Base-by-base conservation (phyloP, 64 coral and sea anemone species). In the Porites lutea region DNA sequence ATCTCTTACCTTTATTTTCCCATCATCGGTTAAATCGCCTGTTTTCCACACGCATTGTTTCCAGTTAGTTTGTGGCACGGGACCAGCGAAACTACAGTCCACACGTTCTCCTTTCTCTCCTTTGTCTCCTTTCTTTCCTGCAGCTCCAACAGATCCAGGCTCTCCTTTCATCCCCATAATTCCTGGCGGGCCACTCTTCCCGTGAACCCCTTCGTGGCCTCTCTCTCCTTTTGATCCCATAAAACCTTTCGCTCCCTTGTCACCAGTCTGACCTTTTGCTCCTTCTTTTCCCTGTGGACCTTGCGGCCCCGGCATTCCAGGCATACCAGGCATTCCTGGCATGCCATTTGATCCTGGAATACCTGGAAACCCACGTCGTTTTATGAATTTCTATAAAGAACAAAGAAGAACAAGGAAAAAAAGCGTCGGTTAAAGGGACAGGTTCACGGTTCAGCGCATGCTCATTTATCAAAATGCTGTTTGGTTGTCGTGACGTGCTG, bases 181-280 rank as follows among this genome's bases (percentile, higher is more conserved):
- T 45, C 69, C 69, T 72, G n/a, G 69, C 3, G 69, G 43, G 1
- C 69, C 6, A 14, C n/a, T 72, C n/a, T 72, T 45, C 2, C 69
- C 69, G n/a, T 72, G n/a, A 45, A 18, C 2, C 3, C 69, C 69
- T 45, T 72, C n/a, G n/a, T 8, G 69, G 7, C 69, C 69, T 72
- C n/a, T 72, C 43, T 72, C n/a, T 72, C 69, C 69, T 72, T 20
- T 72, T 72, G 69, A 8, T 8, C 69, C 69, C 3, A 23, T 20
- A 10, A 45, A 3, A 10, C 69, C 69, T 23, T 20, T 6, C 6
- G 69, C 8, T 20, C 69, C 69, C 43, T 4, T 45, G 69, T 72
- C 69, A 72, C 69, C 69, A 72, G 69, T 72, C n/a, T 72, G n/a
- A 1, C 69, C 69, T 45, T 72, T 72, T 8, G 69, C 69, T 45